phyloP scores from a whole-genome alignment of 1,140 invertebrate species.

The Aphis gossypii region DNA sequence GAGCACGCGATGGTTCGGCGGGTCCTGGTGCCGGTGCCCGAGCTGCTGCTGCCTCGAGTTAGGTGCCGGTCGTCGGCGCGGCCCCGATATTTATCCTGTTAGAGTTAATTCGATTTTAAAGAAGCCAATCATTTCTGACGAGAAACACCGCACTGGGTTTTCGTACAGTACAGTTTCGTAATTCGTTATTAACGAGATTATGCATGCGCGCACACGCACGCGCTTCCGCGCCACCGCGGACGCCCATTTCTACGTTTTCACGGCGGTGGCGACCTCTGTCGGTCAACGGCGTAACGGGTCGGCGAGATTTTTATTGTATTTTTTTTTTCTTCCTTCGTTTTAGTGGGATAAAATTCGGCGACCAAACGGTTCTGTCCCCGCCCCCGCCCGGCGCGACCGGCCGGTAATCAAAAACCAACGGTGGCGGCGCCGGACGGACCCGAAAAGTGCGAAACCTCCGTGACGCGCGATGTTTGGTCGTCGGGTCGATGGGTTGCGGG shows the following conservation, averaged over 20 bases:
- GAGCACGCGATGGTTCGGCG: slow-evolving; percentile 14
- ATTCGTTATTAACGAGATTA: slow-evolving; percentile 54
- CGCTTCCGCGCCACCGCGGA: background rate
- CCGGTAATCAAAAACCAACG: background rate
- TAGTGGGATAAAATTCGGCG: background rate
- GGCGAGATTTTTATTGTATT: background rate
- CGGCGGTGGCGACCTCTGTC: slow-evolving; percentile 20
- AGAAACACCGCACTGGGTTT: slow-evolving; percentile 21
- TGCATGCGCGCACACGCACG: background rate
- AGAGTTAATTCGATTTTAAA: slow-evolving; percentile 43
- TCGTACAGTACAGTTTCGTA: background rate
- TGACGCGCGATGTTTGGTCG: background rate
- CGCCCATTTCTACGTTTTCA: background rate
- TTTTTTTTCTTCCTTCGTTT: background rate
- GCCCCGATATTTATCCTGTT: slow-evolving; percentile 42
- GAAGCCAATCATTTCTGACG: slow-evolving; percentile 53
- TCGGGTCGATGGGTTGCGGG: background rate
- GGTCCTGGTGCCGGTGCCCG: background rate
- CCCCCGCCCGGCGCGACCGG: too few relatives aligned
- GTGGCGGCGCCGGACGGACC: background rate
- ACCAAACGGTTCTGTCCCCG: background rate
- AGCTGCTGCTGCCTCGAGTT: background rate
- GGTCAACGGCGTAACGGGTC: background rate
- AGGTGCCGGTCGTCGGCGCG: background rate
- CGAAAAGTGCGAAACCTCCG: background rate